Conservation (phyloP, 1,140 invertebrate species). For the Drosophila kohkoa region DNA sequence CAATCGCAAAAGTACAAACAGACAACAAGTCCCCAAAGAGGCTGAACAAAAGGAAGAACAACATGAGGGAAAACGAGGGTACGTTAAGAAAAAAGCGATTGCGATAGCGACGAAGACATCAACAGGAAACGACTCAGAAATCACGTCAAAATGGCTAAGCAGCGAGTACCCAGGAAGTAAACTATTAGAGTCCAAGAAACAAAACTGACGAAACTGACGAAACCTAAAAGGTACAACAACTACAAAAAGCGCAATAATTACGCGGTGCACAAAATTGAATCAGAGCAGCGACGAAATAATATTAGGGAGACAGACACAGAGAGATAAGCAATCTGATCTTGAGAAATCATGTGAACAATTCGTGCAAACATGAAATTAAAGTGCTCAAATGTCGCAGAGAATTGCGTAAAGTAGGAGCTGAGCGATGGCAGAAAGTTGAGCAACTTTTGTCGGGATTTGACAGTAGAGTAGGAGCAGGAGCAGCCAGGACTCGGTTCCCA, state of each 20-base stretch:
- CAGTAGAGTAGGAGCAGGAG: slow-evolving; percentile 24
- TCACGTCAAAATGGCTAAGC: slow-evolving; percentile 80
- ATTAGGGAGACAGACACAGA: slow-evolving; percentile 28
- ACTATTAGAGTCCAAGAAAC: slow-evolving; percentile 67
- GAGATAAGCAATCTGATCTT: slow-evolving; percentile 80
- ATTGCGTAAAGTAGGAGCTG: slow-evolving; percentile 66
- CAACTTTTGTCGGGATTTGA: slow-evolving; percentile 69
- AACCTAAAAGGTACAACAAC: slow-evolving; percentile 48
- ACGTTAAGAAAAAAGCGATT: slow-evolving; percentile 10
- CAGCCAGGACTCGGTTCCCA: slow-evolving; percentile 62
- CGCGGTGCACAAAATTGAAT: slow-evolving; percentile 62
- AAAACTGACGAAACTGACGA: not conserved
- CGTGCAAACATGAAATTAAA: slow-evolving; percentile 78
- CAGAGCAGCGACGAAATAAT: slow-evolving; percentile 26
- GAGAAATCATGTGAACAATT: slow-evolving; percentile 79
- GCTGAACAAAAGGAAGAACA: slow-evolving; percentile 36
- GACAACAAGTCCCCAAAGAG: slow-evolving; percentile 50
- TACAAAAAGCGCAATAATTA: slow-evolving; percentile 79
- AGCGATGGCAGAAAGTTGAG: slow-evolving; percentile 77
- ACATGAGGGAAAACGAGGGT: slow-evolving; percentile 11
- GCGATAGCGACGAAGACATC: slow-evolving; percentile 31
- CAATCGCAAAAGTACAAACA: slow-evolving; percentile 62
- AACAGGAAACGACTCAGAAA: slow-evolving; percentile 83
- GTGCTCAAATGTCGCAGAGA: slow-evolving; percentile 68
- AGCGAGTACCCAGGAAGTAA: slow-evolving; percentile 72